Evolutionary conservation across 2,797 vertebrate genomes (phyloP), one percentile per base, ranked within the genome.

Genomic region (Picus viridis): DNA sequence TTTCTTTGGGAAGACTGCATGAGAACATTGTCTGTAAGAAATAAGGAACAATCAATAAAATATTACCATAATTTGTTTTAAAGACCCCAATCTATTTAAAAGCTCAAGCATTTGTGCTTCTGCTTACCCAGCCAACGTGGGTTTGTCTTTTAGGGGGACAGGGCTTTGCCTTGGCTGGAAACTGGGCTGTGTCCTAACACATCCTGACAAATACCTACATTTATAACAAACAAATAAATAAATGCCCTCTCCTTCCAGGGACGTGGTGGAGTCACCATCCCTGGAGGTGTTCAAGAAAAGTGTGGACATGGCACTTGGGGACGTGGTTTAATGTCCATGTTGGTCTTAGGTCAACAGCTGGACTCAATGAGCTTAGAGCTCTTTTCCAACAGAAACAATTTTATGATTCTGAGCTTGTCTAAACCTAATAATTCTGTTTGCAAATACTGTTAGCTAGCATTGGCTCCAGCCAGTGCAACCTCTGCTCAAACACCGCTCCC

Each of bases 381-480:
- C 49, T 51, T 12, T 24, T 51, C 49, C 49, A 51, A 24, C 2
- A 7, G 49, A 51, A 51, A 51, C 12, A 7, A 24, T 51, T 51
- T 23, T 13, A 51, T 51, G 49, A 23, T 51, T 24, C 49, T 51
- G 23, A 24, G 23, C 22, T 51, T 39, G 70, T 76, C 39, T n/a
- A 56, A 51, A 27, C 17, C 16, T 20, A 3, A 16, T 10, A 47
- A 79, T 63, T 19, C 64, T 0, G 0, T 16, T 65, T 78, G 56
- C 68, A 61, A 64, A 57, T 5, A 14, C 51, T 2, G 2, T 27
- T 23, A 32, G 15, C 34, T 15, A 67, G 9, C 30, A 16, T 11
- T 1, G 7, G 24, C 45, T 77, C 67, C 63, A 0, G 0, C 0
- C 4, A 24, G 63, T 12, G 41, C 16, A 30, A n/a, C 8, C 73